A percentile compares a stretch with the other conserved stretches of the same genome.
Conservation (phyloP, 64 coral and sea anemone species). For the Platygyra sinensis region DNA sequence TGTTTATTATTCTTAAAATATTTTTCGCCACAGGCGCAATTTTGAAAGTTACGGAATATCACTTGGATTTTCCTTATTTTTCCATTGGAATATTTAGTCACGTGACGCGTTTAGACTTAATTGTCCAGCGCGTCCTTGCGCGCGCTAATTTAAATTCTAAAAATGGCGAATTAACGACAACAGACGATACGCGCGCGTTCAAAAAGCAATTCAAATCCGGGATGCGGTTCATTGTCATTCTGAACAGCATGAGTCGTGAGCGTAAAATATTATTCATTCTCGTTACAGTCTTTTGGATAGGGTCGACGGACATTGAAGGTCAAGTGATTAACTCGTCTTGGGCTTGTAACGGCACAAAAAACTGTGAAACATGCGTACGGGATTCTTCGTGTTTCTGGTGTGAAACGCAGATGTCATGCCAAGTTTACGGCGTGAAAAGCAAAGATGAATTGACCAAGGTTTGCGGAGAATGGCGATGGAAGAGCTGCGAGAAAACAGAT, state of each 20-base stretch:
- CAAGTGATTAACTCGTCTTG: neutral
- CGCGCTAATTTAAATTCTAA: slow-evolving; percentile 36
- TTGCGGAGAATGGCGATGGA: slow-evolving; percentile 18
- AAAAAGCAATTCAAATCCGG: neutral
- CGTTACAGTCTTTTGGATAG: neutral
- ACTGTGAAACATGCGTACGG: slow-evolving; percentile 27
- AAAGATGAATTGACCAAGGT: neutral
- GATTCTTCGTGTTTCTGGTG: slow-evolving; percentile 52
- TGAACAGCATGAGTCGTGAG: neutral
- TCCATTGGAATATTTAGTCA: too few species aligned
- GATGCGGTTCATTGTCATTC: too few species aligned
- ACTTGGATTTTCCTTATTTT: too few species aligned
- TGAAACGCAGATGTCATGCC: neutral
- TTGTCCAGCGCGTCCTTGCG: neutral
- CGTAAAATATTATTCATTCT: neutral
- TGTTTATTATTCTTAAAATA: too few species aligned
- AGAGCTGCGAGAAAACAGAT: neutral
- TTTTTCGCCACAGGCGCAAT: too few species aligned
- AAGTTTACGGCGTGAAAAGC: slow-evolving; percentile 2
- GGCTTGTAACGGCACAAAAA: neutral
- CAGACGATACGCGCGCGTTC: neutral
- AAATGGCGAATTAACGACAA: slow-evolving; percentile 15
- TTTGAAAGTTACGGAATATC: too few species aligned
- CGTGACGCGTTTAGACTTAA: neutral
- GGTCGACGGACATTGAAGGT: neutral